A percentile compares a stretch with the other conserved stretches of the same genome.
Evolutionary conservation across 1,140 invertebrate genomes (phyloP).

Genomic region (Grapholita molesta): DNA sequence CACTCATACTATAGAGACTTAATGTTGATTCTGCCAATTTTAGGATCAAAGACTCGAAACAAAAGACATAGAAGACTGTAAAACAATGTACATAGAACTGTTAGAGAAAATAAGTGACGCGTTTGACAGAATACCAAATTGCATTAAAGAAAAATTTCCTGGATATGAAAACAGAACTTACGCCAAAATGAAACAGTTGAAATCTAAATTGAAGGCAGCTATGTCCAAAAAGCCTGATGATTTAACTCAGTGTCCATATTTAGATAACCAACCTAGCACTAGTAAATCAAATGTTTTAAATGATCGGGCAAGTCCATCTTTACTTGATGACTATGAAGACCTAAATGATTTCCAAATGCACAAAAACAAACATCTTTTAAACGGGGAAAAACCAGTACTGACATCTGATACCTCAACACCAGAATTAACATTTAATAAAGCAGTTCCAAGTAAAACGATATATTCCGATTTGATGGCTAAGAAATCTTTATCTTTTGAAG

Average conservation of each 20-base stretch:
- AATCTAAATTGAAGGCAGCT: constrained; percentile 48
- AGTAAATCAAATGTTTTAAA: constrained; percentile 19
- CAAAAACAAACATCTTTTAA: constrained; percentile 21
- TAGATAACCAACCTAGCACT: neutral
- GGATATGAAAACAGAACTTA: constrained; percentile 62
- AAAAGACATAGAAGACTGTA: constrained; percentile 55
- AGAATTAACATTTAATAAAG: constrained; percentile 32
- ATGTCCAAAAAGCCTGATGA: constrained; percentile 30
- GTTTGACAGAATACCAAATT: constrained; percentile 69
- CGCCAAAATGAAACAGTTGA: constrained; percentile 56
- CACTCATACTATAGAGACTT: too few species aligned
- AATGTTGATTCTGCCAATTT: constrained; percentile 2
- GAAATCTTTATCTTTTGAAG: constrained; percentile 47
- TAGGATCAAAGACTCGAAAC: constrained; percentile 31
- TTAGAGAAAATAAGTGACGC: constrained; percentile 67
- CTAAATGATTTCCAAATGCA: constrained; percentile 43
- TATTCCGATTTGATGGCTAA: constrained; percentile 41
- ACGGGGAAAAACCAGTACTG: constrained; percentile 19
- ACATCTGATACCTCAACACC: constrained; percentile 43
- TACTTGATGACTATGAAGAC: constrained; percentile 31
- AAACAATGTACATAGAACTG: constrained; percentile 64
- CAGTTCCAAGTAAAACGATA: constrained; percentile 36
- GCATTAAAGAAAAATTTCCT: constrained; percentile 62
- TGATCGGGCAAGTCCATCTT: constrained; percentile 28
- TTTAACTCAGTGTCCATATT: neutral